Evolutionary conservation across 2,113 vertebrate species (phyloP), one percentile per base, ranked within the genome.

Genomic region (Connochaetes taurinus): DNA sequence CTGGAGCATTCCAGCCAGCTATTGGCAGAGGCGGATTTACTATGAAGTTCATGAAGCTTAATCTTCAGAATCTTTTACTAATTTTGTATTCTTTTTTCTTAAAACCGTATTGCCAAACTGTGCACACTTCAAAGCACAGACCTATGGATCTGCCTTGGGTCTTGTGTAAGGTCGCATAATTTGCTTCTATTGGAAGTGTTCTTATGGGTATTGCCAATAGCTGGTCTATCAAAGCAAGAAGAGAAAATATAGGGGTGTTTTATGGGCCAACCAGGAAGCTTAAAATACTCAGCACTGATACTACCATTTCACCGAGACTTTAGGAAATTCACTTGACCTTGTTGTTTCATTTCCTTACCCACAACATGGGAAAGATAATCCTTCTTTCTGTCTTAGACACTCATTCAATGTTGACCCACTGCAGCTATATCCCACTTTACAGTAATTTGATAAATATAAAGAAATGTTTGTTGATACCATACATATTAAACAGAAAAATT

Each of bases 1-100:
- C 60, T 83, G 52, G 45, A 78, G 33, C 15, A 25, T 57, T 84
- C 67, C 74, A 50, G 23, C 40, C 55, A 86, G 95, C 27, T 80
- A 27, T 13, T 76, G 81, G 29, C 55, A 78, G 83, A 93, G 31
- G n/a, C 5, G 14, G 67, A 87, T 83, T 94, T 91, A 89, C 40
- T 9, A 31, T 8, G 40, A 96, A 90, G 62, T 5, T 85, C 76
- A 81, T 40, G 43, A 92, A 83, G 31, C 16, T 82, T 82, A 84
- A 91, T 84, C 58, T 86, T 91, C 57, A 36, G n/a, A 83, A 15
- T 45, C 62, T 52, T 84, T 95, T 90, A 87, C 50, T 89, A 93
- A 89, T 47, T 91, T 31, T 87, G 29, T 74, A 53, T 90, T 89
- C n/a, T 94, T 96, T 96, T 93, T 93, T 83, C 95, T 89, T 64